These are phyloP conservation scores for Polydrusus cervinus DNA, from an alignment of 2,888 invertebrate genomes.

Conservation along the genomic window DNA sequence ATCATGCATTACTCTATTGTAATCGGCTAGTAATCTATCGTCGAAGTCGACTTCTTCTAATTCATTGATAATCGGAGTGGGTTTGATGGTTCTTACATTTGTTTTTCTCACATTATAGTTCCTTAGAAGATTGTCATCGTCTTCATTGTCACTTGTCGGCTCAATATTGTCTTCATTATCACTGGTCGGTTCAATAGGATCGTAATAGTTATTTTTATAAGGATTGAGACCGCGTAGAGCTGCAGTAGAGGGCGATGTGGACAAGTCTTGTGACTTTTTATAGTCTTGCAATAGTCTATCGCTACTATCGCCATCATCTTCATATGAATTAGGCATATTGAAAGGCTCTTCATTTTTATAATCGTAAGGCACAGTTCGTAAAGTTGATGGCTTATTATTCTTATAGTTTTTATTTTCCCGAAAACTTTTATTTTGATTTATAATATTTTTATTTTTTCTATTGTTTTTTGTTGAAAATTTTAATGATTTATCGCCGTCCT, in stretches of 20 bases:
- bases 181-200: slow-evolving; percentile 38
- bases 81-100: slow-evolving; percentile 55
- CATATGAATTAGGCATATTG: neutral
- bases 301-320: neutral
- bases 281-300: neutral
- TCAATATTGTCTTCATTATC: slow-evolving; percentile 22
- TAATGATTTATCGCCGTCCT: slow-evolving; percentile 59
- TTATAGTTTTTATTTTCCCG: neutral
- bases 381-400: too few species aligned
- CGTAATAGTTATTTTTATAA: slow-evolving; percentile 50
- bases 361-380: neutral
- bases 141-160: slow-evolving; percentile 25
- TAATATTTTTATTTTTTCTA: slow-evolving; percentile 12
- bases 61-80: slow-evolving; percentile 61
- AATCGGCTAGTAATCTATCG: slow-evolving; percentile 57
- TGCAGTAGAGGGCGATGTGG: slow-evolving; percentile 38
- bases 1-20: slow-evolving; percentile 42
- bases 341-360: neutral
- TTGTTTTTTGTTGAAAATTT: slow-evolving; percentile 65
- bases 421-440: neutral
- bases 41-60: slow-evolving; percentile 57
- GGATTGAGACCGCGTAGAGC: slow-evolving; percentile 56
- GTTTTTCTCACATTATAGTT: slow-evolving; percentile 33
- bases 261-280: neutral
- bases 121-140: neutral